Conservation (phyloP, 2,888 invertebrate genomes). For the Boloria selene region DNA sequence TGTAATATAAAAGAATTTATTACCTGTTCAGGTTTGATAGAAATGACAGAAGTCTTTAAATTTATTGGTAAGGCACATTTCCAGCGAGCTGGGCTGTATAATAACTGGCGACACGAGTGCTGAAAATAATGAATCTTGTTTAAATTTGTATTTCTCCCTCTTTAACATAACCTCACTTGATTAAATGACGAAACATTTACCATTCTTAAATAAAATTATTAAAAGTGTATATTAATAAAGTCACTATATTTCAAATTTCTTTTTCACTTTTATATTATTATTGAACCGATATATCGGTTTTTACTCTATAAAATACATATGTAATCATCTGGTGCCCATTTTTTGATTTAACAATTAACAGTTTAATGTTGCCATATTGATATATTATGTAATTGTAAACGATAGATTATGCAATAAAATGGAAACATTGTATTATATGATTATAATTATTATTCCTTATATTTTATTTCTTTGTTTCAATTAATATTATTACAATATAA, state of each 20-base stretch:
- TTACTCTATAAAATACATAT: slow-evolving; percentile 55
- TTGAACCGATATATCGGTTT: slow-evolving; percentile 52
- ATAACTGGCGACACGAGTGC: slow-evolving; percentile 75
- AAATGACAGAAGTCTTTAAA: slow-evolving; percentile 60
- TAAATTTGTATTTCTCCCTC: slow-evolving; percentile 44
- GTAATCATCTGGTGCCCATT: slow-evolving; percentile 44
- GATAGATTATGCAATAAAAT: too few species aligned
- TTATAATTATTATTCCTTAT: too few species aligned
- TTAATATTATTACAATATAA: background rate
- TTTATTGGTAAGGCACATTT: slow-evolving; percentile 67
- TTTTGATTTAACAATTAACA: slow-evolving; percentile 21
- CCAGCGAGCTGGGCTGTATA: slow-evolving; percentile 74
- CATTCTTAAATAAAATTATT: slow-evolving; percentile 41
- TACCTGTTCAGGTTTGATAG: slow-evolving; percentile 68
- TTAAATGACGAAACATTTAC: slow-evolving; percentile 31
- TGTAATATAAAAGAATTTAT: slow-evolving; percentile 5
- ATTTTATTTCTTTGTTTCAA: background rate
- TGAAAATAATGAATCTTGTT: slow-evolving; percentile 52
- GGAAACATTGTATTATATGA: too few species aligned
- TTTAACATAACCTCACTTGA: slow-evolving; percentile 57
- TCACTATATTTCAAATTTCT: slow-evolving; percentile 37
- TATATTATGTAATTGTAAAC: background rate
- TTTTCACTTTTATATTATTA: slow-evolving; percentile 45
- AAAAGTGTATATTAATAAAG: slow-evolving; percentile 21
- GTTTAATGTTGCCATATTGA: slow-evolving; percentile 8